Evolutionary conservation across 2,888 invertebrate species (phyloP).

Genomic region (Nezara viridula): DNA sequence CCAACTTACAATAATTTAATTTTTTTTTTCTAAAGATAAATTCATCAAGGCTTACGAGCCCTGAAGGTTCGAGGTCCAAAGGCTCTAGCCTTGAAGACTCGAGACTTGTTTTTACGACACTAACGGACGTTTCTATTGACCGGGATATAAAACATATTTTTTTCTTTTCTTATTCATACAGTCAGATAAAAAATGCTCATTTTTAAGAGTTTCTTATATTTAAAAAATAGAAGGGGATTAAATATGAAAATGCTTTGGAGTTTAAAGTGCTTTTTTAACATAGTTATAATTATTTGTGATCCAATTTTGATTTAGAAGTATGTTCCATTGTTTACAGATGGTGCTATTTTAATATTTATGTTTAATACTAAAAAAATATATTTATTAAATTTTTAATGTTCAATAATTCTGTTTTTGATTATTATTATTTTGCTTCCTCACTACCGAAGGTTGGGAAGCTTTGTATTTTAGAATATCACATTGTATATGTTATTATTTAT

Average conservation of each 20-base stretch:
- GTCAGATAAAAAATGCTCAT: not conserved
- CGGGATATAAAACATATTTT: too few relatives aligned
- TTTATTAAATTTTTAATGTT: not conserved
- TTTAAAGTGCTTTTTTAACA: not conserved
- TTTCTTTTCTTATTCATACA: not conserved
- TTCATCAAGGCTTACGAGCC: too few relatives aligned
- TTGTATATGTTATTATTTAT: conserved; percentile 18
- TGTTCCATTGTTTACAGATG: not conserved
- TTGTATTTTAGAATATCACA: not conserved
- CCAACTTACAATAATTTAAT: too few relatives aligned
- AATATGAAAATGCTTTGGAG: not conserved
- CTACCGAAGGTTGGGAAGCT: too few relatives aligned
- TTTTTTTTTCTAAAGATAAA: too few relatives aligned
- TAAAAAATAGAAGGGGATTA: not conserved
- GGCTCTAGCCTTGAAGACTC: too few relatives aligned
- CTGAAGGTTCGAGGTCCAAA: too few relatives aligned
- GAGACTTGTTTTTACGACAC: too few relatives aligned
- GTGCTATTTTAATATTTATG: not conserved
- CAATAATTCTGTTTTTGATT: not conserved
- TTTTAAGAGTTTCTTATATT: not conserved
- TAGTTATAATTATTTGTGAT: not conserved
- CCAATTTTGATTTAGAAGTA: not conserved
- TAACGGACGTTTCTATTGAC: too few relatives aligned
- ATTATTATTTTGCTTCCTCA: too few relatives aligned
- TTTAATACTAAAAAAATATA: not conserved